A percentile compares a stretch with the other conserved stretches of the same genome.
Evolutionary conservation across 2,797 vertebrate genomes (phyloP).

Genomic region (Myotis planiceps): DNA sequence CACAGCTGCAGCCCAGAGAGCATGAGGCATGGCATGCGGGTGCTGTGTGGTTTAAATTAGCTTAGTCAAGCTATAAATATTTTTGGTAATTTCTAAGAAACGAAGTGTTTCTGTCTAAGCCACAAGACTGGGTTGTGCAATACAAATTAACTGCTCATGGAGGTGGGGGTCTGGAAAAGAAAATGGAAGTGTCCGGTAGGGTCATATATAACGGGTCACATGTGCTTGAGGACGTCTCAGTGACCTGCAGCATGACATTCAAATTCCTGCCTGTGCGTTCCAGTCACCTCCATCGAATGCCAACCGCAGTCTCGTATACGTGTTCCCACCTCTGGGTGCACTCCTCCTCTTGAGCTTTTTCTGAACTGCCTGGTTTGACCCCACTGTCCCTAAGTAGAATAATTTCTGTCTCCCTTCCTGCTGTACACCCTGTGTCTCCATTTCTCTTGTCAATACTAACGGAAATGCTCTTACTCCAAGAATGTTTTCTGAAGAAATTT

Average conservation of each 20-base stretch:
- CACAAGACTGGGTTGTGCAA: slow-evolving; percentile 65
- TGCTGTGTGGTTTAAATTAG: slow-evolving; percentile 67
- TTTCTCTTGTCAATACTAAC: neutral
- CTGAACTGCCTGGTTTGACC: neutral
- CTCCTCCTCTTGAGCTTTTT: neutral
- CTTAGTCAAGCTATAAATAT: slow-evolving; percentile 71
- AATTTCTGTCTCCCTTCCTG: neutral
- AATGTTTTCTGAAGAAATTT: slow-evolving; percentile 1
- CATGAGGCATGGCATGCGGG: neutral
- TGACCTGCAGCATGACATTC: neutral
- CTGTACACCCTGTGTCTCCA: neutral
- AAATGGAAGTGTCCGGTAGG: neutral
- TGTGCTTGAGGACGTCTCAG: slow-evolving; percentile 16
- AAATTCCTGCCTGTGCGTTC: neutral
- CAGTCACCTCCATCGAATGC: neutral
- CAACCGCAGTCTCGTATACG: rapidly evolving
- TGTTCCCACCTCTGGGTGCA: neutral
- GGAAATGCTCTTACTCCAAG: neutral
- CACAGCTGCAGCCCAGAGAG: neutral
- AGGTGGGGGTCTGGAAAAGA: slow-evolving; percentile 16
- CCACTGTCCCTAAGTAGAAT: neutral
- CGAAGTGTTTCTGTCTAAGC: slow-evolving; percentile 56
- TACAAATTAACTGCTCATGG: slow-evolving; percentile 59
- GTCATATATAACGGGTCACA: neutral
- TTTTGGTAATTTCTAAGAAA: slow-evolving; percentile 73